These are phyloP conservation scores for Anthopleura xanthogrammica DNA, from an alignment of 92 coral and sea anemone species.

Conservation along the genomic window DNA sequence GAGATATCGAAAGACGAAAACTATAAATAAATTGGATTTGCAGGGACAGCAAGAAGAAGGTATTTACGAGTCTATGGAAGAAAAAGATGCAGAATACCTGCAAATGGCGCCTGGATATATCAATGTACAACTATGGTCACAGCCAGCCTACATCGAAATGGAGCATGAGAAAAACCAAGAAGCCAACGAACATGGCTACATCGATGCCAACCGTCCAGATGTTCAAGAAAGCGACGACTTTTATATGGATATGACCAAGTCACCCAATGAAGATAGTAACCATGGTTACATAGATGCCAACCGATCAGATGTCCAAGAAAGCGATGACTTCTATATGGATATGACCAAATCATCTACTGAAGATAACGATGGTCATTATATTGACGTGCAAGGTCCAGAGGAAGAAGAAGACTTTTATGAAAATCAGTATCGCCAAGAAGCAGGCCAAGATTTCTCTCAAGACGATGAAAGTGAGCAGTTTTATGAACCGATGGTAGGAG, in stretches of 20 bases:
- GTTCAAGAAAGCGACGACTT: neutral
- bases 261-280: neutral
- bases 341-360: conserved; percentile 1
- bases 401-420: neutral
- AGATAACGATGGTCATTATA: neutral
- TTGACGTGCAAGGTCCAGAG: neutral
- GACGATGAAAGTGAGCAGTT: conserved; percentile 5
- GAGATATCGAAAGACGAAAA: no score
- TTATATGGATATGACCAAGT: conserved; percentile 4
- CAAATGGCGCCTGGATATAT: conserved; percentile 29
- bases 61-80: conserved; percentile 25
- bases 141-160: neutral
- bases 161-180: neutral
- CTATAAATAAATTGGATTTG: no score
- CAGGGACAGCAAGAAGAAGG: neutral
- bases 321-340: conserved; percentile 2
- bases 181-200: conserved; percentile 4
- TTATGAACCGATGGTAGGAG: neutral
- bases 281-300: conserved; percentile 13
- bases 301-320: neutral
- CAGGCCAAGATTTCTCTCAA: neutral
- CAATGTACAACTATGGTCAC: conserved; percentile 28
- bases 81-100: conserved; percentile 16
- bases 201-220: neutral
- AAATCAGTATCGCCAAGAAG: neutral